These are phyloP conservation scores for Stomatorhinus ivindoensis DNA, from an alignment of 2,113 vertebrate species.

Conservation along the genomic window DNA sequence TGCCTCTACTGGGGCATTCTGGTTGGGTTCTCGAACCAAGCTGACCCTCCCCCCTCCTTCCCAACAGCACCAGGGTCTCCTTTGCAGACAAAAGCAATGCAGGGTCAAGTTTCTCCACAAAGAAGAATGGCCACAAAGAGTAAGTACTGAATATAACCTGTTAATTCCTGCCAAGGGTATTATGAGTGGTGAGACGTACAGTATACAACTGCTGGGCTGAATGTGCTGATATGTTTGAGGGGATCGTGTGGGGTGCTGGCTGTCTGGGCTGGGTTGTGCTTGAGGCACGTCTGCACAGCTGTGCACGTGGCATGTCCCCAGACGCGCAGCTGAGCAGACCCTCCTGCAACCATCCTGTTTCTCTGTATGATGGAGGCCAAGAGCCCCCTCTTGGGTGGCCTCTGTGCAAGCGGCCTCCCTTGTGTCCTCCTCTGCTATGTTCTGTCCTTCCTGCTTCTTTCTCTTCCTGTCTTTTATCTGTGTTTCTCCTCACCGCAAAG, in stretches of 20 bases:
- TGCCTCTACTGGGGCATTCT: background rate
- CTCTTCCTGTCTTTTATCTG: slow-evolving; percentile 25
- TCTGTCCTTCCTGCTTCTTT: slow-evolving; percentile 18
- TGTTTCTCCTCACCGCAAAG: slow-evolving; percentile 33
- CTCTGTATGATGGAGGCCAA: background rate
- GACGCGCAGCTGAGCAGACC: background rate
- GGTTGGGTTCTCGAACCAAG: background rate
- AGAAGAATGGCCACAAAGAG: slow-evolving; percentile 40
- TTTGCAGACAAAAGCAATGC: slow-evolving; percentile 35
- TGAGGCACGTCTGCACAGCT: background rate
- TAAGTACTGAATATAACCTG: slow-evolving; percentile 36
- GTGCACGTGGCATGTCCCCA: background rate
- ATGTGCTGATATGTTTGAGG: background rate
- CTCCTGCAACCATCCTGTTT: background rate
- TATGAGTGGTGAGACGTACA: background rate
- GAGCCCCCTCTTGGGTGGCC: background rate
- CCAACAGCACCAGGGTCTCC: slow-evolving; percentile 28
- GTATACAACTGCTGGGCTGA: background rate
- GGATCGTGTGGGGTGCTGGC: background rate
- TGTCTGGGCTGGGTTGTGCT: background rate
- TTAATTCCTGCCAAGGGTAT: background rate
- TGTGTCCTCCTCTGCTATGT: slow-evolving; percentile 18
- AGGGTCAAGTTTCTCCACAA: slow-evolving; percentile 35
- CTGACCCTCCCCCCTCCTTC: slow-evolving; percentile 13
- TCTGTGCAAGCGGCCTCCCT: background rate